These are phyloP conservation scores for Stichopus chloronotus DNA, from an alignment of 35 echinoderm and acorn worm species.

Conservation along the genomic window DNA sequence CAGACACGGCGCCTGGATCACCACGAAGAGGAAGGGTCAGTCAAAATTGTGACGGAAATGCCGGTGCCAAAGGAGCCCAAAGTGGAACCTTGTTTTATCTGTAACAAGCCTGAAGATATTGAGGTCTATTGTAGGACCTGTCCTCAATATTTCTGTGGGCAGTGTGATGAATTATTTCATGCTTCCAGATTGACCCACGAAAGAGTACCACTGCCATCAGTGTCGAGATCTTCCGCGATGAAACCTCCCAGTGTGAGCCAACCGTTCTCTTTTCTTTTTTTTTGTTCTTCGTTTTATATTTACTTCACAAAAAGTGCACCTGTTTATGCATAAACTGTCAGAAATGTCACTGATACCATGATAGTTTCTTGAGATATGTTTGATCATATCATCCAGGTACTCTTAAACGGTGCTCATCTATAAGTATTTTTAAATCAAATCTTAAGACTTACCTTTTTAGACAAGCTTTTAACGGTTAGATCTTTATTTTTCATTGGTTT, in stretches of 20 bases:
- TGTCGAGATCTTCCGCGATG: not conserved
- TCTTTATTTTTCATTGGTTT: too few relatives aligned
- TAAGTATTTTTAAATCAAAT: too few relatives aligned
- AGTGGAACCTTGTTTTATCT: not conserved
- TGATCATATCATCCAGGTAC: too few relatives aligned
- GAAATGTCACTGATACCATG: too few relatives aligned
- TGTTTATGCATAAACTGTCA: too few relatives aligned
- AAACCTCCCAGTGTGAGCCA: not conserved
- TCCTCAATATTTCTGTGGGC: not conserved
- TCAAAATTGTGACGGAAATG: not conserved
- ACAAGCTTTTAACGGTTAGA: too few relatives aligned
- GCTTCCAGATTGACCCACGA: not conserved
- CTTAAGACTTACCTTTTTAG: too few relatives aligned
- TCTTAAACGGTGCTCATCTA: too few relatives aligned
- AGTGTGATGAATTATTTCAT: not conserved
- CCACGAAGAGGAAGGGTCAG: not conserved
- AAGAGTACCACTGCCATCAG: not conserved
- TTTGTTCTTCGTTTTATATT: too few relatives aligned
- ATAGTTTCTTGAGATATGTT: too few relatives aligned
- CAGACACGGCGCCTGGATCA: not conserved
- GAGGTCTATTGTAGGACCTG: constrained; percentile 11
- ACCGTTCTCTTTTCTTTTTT: not conserved
- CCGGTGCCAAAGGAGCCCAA: not conserved
- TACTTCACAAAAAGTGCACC: too few relatives aligned
- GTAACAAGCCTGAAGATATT: not conserved